These are phyloP conservation scores for Ormyrus thymus DNA, from an alignment of 2,888 invertebrate genomes.

Conservation along the genomic window DNA sequence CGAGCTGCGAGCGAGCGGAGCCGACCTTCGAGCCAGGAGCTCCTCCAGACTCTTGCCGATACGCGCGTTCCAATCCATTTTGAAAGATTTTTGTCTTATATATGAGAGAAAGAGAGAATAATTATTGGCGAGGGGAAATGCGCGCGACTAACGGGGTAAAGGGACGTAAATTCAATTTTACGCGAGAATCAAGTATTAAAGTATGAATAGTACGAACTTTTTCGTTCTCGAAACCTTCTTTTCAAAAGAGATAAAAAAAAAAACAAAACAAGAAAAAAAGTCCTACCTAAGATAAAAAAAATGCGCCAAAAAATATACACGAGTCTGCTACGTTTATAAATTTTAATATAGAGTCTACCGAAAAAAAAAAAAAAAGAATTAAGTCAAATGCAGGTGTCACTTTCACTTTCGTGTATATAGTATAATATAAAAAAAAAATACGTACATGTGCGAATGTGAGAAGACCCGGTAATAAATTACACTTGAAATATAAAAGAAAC, in stretches of 20 bases:
- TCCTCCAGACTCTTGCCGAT: background rate
- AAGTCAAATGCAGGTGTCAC: conserved; percentile 51
- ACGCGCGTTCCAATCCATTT: conserved; percentile 27
- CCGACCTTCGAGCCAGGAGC: conserved; percentile 4
- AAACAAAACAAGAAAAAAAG: conserved; percentile 28
- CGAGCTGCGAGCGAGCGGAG: conserved; percentile 8
- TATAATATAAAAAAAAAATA: conserved; percentile 55
- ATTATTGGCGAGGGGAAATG: conserved; percentile 3
- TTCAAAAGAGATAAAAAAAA: conserved; percentile 4
- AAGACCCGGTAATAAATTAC: conserved; percentile 49
- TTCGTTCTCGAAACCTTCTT: conserved; percentile 15
- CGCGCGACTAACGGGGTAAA: conserved; percentile 13
- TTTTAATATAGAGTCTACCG: conserved; percentile 55
- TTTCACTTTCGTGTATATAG: conserved; percentile 62
- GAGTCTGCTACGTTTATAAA: conserved; percentile 59
- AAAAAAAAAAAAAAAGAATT: conserved; percentile 35
- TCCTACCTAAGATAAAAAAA: conserved; percentile 38
- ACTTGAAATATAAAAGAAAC: conserved; percentile 38
- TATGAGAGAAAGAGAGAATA: background rate
- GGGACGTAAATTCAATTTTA: conserved; percentile 2
- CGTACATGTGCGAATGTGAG: conserved; percentile 54
- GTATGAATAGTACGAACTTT: conserved; percentile 21
- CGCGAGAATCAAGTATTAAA: conserved; percentile 34
- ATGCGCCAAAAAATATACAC: conserved; percentile 56
- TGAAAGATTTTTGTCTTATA: conserved; percentile 28